A percentile compares a stretch with the other conserved stretches of the same genome.
These are phyloP conservation scores for Dendrocopos noguchii DNA, from an alignment of 2,113 vertebrate genomes.

Conservation along the genomic window DNA sequence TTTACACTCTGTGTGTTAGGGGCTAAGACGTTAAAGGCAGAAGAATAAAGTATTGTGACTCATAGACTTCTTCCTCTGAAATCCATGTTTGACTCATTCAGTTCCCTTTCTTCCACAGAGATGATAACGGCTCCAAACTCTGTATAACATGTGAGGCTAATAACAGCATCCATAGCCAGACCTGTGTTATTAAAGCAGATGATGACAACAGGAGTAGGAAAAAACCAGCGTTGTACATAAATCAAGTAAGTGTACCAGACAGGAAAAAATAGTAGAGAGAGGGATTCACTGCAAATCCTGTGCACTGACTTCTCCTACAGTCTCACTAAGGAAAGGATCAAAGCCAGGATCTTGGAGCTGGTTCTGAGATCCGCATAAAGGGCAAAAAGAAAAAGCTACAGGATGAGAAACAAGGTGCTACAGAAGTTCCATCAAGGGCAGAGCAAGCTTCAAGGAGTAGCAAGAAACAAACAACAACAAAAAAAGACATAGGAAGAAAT, in stretches of 20 bases:
- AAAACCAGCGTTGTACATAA: conserved; percentile 39
- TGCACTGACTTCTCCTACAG: neutral
- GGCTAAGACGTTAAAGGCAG: conserved; percentile 31
- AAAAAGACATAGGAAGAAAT: conserved; percentile 13
- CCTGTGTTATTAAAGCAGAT: conserved; percentile 47
- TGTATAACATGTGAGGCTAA: conserved; percentile 58
- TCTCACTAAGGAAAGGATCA: neutral
- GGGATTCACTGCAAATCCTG: neutral
- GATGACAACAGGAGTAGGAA: conserved; percentile 62
- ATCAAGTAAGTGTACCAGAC: conserved; percentile 53
- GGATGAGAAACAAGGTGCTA: neutral
- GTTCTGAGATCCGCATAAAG: neutral
- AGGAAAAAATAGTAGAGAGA: neutral
- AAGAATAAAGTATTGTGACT: conserved; percentile 1
- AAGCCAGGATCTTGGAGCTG: neutral
- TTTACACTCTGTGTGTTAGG: neutral
- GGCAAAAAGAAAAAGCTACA: neutral
- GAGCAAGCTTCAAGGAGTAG: neutral
- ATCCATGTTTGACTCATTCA: conserved; percentile 47
- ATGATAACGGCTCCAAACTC: conserved; percentile 30
- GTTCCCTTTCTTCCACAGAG: conserved; percentile 22
- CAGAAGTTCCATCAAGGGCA: neutral
- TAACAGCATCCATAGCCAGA: conserved; percentile 60
- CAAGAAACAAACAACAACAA: neutral
- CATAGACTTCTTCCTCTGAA: conserved; percentile 30